Base-by-base conservation (phyloP, 2,888 invertebrate species). In the Limenitis camilla region DNA sequence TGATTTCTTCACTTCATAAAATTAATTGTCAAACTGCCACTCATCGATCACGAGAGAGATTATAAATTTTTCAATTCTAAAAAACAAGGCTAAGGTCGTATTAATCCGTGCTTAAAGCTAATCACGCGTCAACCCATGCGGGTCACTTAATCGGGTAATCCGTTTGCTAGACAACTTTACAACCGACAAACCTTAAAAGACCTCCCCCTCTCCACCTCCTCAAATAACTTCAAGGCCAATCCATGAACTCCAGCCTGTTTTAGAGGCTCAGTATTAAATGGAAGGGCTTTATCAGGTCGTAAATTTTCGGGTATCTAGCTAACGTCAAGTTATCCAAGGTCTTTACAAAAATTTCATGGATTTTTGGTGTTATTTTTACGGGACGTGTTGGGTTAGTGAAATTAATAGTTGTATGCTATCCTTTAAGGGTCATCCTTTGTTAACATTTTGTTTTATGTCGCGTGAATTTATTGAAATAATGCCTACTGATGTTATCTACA, bases 81-180 rank as follows among this genome's bases (percentile, higher is more conserved):
- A n/a, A n/a, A n/a, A n/a, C n/a, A n/a, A n/a, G n/a, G n/a, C n/a
- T 36, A 10, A 36, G 10, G 9, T 36, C 46, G 47, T 60, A 19
- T 60, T 62, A 55, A 62, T 55, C 60, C 61, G 60, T 65, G 69
- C 69, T 67, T 60, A 58, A 64, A 61, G 68, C 75, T 76, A 80
- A 83, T 80, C 79, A 77, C 71, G 69, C 78, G 71, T 78, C 78
- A 76, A 73, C 74, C 70, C 75, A 76, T 76, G 72, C 71, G 75
- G 79, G 76, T 73, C 76, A 76, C 78, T 77, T 83, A 84, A 83
- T 82, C 78, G 78, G 68, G 77, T 81, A 82, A 86, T 85, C 79
- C 78, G 79, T 85, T 82, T 74, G 72, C 69, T 66, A 78, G 81
- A 77, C 81, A 80, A 80, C 78, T 78, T 79, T 76, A 75, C 68